Percentiles rank a stretch among this genome's conserved stretches.
Conservation (phyloP, 2,797 vertebrate genomes). For the Scleropages formosus region DNA sequence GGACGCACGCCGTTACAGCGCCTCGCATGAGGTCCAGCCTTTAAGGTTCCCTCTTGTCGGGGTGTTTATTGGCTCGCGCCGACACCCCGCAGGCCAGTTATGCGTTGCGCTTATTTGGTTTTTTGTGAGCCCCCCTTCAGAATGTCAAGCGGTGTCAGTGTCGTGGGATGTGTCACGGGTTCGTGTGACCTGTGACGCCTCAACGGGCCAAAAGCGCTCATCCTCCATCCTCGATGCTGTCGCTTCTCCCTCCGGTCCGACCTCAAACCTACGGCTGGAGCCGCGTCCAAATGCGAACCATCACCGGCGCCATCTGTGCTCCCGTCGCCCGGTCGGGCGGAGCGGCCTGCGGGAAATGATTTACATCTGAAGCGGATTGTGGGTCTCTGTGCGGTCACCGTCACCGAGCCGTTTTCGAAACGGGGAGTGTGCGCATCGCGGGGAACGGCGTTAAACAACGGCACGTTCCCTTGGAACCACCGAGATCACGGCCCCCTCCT, state of each 20-base stretch:
- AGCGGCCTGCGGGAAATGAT: background rate
- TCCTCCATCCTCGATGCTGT: background rate
- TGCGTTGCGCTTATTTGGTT: background rate
- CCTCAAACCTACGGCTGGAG: background rate
- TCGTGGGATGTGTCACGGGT: background rate
- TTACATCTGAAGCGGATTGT: slow-evolving; percentile 8
- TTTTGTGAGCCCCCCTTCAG: background rate
- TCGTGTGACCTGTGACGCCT: background rate
- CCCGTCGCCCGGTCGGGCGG: background rate
- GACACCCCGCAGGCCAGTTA: background rate
- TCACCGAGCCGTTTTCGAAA: background rate
- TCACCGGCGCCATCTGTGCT: background rate
- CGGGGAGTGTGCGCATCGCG: slow-evolving; percentile 2
- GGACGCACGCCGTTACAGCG: background rate
- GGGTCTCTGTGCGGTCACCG: background rate
- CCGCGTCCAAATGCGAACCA: background rate
- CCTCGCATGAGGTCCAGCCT: background rate
- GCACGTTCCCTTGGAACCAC: background rate
- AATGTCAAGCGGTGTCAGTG: background rate
- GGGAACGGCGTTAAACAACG: background rate
- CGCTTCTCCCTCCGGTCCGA: background rate
- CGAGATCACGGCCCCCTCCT: background rate
- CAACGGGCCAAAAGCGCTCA: too few relatives aligned
- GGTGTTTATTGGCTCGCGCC: background rate
- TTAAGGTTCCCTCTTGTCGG: background rate